Evolutionary conservation across 2,888 invertebrate species (phyloP), one percentile per base, ranked within the genome.

Genomic region (Trilocha varians): DNA sequence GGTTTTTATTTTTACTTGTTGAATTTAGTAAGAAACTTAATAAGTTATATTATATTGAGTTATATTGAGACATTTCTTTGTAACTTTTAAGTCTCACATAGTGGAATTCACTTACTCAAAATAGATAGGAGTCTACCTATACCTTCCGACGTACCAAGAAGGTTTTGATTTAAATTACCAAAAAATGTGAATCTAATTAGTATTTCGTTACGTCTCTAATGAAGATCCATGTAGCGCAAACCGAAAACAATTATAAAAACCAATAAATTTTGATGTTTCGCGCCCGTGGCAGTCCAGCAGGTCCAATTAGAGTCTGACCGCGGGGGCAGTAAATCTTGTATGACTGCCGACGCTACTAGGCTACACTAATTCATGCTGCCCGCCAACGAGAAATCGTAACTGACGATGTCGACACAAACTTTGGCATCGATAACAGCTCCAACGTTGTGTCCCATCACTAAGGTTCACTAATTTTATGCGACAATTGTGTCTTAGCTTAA

Each of bases 301-400:
- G 75, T 78, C 79, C 85, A 84, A 85, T 85, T 85, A 84, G 84
- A 72, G 68, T 59, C 59, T 57, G 61, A 64, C 65, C 64, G 63
- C 69, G 70, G 71, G 72, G 61, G 74, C 74, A 78, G 73, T 84
- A 85, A 85, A 85, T 85, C 84, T 84, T 70, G 53, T 53, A 45
- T 53, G 62, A 42, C 42, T 42, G 13, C 38, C 11, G 49, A 54
- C 48, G 84, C 85, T 85, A 83, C 85, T 73, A 78, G 53, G 75
- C 78, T 84, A 83, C 84, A 84, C 85, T 82, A 84, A 84, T 84
- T 84, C 84, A 82, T 80, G 75, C 62, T 66, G 65, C 62, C 70
- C 66, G 67, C 74, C 73, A 73, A 67, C 72, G 69, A 70, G 65
- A 52, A 55, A 48, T 63, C 65, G 70, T 72, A 72, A 68, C 78